Base-by-base conservation (phyloP, 1,140 invertebrate species). In the Anoplolepis gracilipes region DNA sequence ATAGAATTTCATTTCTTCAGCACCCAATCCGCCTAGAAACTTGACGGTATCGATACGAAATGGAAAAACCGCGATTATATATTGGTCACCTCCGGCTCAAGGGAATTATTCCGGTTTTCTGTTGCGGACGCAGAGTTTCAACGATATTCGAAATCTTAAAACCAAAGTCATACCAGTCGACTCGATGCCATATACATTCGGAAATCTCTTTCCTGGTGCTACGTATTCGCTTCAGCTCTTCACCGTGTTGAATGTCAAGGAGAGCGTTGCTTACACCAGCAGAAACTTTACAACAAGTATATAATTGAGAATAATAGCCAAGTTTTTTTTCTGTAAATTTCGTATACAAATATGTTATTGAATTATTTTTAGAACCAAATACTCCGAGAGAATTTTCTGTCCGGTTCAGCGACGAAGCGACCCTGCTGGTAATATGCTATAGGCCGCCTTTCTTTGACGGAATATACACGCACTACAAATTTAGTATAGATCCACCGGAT, bases 371-470 rank as follows among this genome's bases (percentile, higher is more conserved):
- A n/a, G n/a, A n/a, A n/a, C n/a, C n/a, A n/a, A n/a, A n/a, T n/a
- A n/a, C n/a, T n/a, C n/a, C n/a, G n/a, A n/a, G n/a, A 69, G 98
- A 99, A 94, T 99, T 99, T 94, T 99, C 99, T 88, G 98, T 99
- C 36, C 99, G 98, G 98, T 99, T 98, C 94, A 96, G 98, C 59
- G 99, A 99, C 94, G 98, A 99, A 95, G 99, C 98, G 10, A 99
- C 98, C 30, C 95, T 99, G 78, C 96, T 99, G 85, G 98, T 99
- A 65, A 95, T 99, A 42, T 99, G 98, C 98, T 98, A n/a, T n/a
- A n/a, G 99, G 94, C 98, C 98, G 70, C 98, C 98, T 5, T 99
- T 98, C 95, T 98, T 98, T 84, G 96, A 98, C 59, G 98, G 98
- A 69, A 97, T 98, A 85, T 98, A 98, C 94, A 98, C 97, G 16